These are phyloP conservation scores for Chitala chitala DNA, from an alignment of 2,113 vertebrate species.

Conservation along the genomic window DNA sequence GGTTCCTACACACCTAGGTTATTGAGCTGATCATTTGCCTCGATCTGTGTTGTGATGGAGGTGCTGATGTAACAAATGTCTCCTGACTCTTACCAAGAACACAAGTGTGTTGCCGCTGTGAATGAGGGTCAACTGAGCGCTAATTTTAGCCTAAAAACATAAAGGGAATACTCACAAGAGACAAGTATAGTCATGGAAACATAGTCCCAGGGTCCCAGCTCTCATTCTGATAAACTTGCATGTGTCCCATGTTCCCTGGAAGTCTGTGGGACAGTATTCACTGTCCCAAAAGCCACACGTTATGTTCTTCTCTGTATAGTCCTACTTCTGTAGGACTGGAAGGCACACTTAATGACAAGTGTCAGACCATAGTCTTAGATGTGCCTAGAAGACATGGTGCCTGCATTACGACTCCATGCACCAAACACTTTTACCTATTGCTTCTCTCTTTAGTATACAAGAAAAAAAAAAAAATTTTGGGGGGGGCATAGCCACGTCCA, in stretches of 20 bases:
- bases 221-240: constrained; percentile 9
- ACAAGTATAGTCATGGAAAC: background rate
- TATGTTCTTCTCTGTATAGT: no score
- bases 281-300: constrained; percentile 7
- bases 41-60: background rate
- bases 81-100: background rate
- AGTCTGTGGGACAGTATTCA: background rate
- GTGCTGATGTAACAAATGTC: background rate
- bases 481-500: no score
- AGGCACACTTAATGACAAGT: constrained; percentile 1
- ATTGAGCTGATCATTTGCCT: no score
- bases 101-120: constrained; percentile 2
- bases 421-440: no score
- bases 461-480: no score
- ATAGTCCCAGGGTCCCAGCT: background rate
- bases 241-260: background rate
- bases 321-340: background rate
- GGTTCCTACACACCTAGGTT: no score
- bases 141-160: background rate
- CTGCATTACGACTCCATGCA: no score
- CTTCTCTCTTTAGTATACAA: no score
- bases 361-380: no score
- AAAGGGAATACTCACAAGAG: background rate
- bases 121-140: background rate
- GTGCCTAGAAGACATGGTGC: no score